Evolutionary conservation across 2,113 vertebrate genomes (phyloP), one percentile per base, ranked within the genome.

Genomic region (Mesembrinibis cayennensis): DNA sequence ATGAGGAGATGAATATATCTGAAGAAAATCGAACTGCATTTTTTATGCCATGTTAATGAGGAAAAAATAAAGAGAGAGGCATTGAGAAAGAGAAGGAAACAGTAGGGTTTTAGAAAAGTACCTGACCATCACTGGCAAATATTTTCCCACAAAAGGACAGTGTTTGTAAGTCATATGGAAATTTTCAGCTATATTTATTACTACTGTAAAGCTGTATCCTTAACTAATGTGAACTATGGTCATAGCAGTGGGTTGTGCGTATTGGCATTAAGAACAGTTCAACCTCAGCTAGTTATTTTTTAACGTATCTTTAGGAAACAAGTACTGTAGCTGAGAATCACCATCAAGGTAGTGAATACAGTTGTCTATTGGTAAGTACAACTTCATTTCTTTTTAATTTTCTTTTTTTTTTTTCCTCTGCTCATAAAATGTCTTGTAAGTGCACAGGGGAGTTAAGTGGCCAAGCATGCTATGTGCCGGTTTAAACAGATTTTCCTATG

Each of bases 381-480:
- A 23, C 5, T n/a, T 44, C 7, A 23, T 18, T 20, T 22, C 8
- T 56, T 72, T 20, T 49, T 47, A 7, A 30, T 77, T 90, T 58
- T 21, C 11, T 7, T 3, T 13, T 11, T 40, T 40, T 55, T 26
- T 13, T 59, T 10, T 38, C 10, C 11, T 13, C 10, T 5, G 8
- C 17, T 73, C 45, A 10, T 15, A 76, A 56, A 23, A 66, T 23
- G 3, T 81, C 20, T 29, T 32, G 1, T 30, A 40, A 58, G 22
- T 19, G 1, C 29, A 70, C 4, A 47, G 23, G 12, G 10, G 32
- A 66, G 6, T 47, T 47, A 55, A 74, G 47, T 23, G n/a, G 11
- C 22, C 61, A 79, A 84, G 18, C 0, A 1, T 30, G 8, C 3
- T 29, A 7, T 11, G n/a, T 61, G 10, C 25, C 7, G 4, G 25